Percentiles rank a stretch among this genome's conserved stretches.
Conservation (phyloP, 2,797 vertebrate genomes). For the Heliangelus exortis region DNA sequence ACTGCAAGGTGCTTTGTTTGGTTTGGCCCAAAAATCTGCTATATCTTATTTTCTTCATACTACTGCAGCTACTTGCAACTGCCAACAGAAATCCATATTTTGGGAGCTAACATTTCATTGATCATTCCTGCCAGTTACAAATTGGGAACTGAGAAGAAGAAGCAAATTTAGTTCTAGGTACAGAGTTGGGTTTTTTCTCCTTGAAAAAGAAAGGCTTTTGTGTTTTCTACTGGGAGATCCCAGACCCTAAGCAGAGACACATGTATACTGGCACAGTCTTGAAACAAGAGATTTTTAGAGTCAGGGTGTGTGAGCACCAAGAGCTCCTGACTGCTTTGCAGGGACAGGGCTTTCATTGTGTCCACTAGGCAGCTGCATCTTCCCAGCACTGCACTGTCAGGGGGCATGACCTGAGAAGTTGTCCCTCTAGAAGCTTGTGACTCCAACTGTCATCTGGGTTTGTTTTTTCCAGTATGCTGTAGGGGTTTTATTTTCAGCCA, state of each 20-base stretch:
- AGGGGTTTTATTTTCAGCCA: background rate
- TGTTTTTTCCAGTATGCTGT: background rate
- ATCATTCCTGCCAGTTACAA: background rate
- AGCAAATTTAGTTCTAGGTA: background rate
- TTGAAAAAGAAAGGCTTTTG: background rate
- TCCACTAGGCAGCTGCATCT: background rate
- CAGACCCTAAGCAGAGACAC: background rate
- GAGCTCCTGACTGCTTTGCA: background rate
- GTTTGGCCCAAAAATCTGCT: background rate
- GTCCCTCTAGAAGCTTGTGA: background rate
- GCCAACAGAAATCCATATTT: background rate
- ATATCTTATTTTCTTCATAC: background rate
- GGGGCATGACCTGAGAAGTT: background rate
- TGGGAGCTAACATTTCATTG: background rate
- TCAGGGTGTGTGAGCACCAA: rapidly evolving
- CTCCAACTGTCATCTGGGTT: background rate
- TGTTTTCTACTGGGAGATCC: background rate
- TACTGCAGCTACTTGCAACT: background rate
- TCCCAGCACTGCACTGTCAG: background rate
- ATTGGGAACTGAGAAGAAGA: background rate
- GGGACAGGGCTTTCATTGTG: background rate
- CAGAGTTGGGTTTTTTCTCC: rapidly evolving
- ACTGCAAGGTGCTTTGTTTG: background rate
- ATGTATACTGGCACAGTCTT: background rate
- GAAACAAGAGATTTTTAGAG: background rate